These are phyloP conservation scores for Drosophila anomalipes DNA, from an alignment of 2,888 invertebrate species.

Conservation along the genomic window DNA sequence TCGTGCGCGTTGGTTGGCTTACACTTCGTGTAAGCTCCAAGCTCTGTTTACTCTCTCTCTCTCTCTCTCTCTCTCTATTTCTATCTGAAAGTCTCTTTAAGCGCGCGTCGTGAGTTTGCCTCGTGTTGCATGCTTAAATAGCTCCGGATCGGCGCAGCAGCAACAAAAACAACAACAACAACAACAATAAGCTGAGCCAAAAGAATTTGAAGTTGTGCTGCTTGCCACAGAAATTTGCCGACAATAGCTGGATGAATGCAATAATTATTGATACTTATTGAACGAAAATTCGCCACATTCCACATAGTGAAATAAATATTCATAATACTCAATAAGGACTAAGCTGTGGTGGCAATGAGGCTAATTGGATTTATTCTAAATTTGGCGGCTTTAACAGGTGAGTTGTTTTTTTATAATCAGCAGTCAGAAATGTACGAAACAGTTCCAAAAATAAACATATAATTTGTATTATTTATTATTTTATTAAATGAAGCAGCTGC, in stretches of 20 bases:
- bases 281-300: not conserved
- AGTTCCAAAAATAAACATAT: not conserved
- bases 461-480: not conserved
- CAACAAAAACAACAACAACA: conserved; percentile 38
- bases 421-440: not conserved
- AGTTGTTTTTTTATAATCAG: conserved; percentile 52
- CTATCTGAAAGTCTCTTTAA: conserved; percentile 17
- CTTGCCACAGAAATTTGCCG: conserved; percentile 15
- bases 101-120: conserved; percentile 43
- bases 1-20: conserved; percentile 74
- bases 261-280: conserved; percentile 25
- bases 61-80: conserved; percentile 14
- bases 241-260: conserved; percentile 40
- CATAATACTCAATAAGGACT: conserved; percentile 21
- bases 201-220: conserved; percentile 37
- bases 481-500: not conserved
- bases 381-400: conserved; percentile 85
- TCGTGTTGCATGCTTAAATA: conserved; percentile 19
- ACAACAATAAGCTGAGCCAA: conserved; percentile 27
- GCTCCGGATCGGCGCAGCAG: conserved; percentile 56
- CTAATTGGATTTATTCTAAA: conserved; percentile 85
- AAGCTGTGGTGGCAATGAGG: conserved; percentile 58
- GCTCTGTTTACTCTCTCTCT: conserved; percentile 50
- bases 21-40: conserved; percentile 63
- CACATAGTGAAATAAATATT: conserved; percentile 12